Base-by-base conservation (phyloP, 2,113 vertebrate genomes). In the Alethe diademata region DNA sequence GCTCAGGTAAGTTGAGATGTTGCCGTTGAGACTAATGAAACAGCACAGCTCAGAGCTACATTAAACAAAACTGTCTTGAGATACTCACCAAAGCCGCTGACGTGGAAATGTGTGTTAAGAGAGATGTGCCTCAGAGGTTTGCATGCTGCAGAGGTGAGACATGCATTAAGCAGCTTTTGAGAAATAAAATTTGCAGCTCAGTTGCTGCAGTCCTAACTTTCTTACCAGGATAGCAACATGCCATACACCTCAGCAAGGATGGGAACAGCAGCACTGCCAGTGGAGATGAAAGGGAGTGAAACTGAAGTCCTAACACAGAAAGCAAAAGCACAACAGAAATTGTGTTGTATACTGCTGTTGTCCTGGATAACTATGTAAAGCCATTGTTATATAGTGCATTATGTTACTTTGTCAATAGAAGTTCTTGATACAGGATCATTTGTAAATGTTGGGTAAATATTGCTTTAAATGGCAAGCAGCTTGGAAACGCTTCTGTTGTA, bases 11-110 rank as follows among this genome's bases (percentile, higher is more conserved):
- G 79, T 8, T 91, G 83, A 92, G 70, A 85, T 92, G 76, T 80
- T 94, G 76, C 95, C 67, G 73, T 14, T 78, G 86, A 92, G 89
- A 75, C 87, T 91, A 93, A 95, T 93, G 73, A 95, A 96, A 92
- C 67, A 78, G 53, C 79, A 74, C 82, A 90, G 56, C 51, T 88
- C 65, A 70, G 84, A 72, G 75, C 88, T 90, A 72, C 61, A 65
- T 92, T 93, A 94, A 90, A 86, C 88, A 91, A 71, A 90, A 92
- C 60, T 87, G 83, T 86, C 69, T 66, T 81, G 86, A 95, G 78
- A 38, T 62, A 87, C n/a, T 92, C 61, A 50, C 89, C 85, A 78
- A 78, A 76, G 78, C 71, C 64, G 43, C 78, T 85, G 89, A 80
- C 3, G 16, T 85, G 80, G 65, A 90, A 86, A 78, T 12, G 17